These are phyloP conservation scores for Crocidura indochinensis DNA, from an alignment of 2,797 vertebrate genomes.

Conservation along the genomic window DNA sequence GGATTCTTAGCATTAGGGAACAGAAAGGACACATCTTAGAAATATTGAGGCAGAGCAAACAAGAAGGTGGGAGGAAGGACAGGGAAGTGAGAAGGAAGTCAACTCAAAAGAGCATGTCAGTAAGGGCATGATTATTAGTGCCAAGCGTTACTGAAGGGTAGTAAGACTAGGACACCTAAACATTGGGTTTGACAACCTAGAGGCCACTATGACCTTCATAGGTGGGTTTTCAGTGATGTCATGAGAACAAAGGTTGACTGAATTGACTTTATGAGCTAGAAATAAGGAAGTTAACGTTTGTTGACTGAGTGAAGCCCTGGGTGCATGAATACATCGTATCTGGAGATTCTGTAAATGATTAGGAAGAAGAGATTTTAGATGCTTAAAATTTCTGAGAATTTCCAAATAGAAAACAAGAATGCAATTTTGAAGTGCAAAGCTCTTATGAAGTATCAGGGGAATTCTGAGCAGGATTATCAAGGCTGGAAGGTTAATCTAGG, in stretches of 20 bases:
- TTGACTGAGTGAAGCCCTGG: background rate
- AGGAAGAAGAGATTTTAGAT: slow-evolving; percentile 55
- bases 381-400: slow-evolving; percentile 43
- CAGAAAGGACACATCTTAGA: background rate
- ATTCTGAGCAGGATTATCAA: background rate
- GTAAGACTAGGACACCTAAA: background rate
- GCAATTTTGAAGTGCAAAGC: slow-evolving; percentile 4
- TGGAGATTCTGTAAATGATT: slow-evolving; percentile 46
- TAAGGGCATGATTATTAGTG: background rate
- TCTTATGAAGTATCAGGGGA: slow-evolving; percentile 41
- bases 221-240: background rate
- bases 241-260: background rate
- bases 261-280: slow-evolving; percentile 20
- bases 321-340: slow-evolving; percentile 49
- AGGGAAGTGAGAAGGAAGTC: background rate
- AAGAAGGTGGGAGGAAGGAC: background rate
- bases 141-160: background rate
- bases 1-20: slow-evolving; percentile 8
- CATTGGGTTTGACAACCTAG: background rate
- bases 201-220: background rate
- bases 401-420: slow-evolving; percentile 40
- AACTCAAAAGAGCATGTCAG: background rate
- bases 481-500: background rate
- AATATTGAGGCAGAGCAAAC: background rate
- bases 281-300: slow-evolving; percentile 2